phyloP scores from a whole-genome alignment of 2,888 invertebrate genomes.

The Aelia acuminata region DNA sequence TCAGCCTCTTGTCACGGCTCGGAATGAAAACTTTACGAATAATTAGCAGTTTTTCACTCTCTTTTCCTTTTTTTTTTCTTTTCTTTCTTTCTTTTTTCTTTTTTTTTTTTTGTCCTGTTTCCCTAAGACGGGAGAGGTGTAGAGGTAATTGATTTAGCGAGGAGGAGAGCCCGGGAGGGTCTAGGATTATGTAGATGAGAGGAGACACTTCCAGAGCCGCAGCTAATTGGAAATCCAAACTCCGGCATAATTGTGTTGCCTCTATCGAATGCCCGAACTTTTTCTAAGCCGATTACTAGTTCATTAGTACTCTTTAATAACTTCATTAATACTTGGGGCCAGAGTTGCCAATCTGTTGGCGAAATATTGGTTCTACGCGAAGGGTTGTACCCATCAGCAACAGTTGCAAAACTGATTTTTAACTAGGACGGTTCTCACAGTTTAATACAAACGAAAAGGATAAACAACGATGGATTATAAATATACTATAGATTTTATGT shows the following conservation, averaged over 20 bases:
- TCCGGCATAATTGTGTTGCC: constrained; percentile 55
- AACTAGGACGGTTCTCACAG: neutral
- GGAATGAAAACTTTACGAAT: constrained; percentile 61
- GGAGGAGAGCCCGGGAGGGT: constrained; percentile 4
- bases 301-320: constrained; percentile 51
- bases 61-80: neutral
- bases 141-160: constrained; percentile 43
- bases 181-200: constrained; percentile 56
- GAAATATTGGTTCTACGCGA: constrained; percentile 27
- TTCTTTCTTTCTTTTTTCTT: neutral
- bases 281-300: constrained; percentile 51
- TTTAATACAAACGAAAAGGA: no score
- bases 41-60: constrained; percentile 57
- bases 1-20: constrained; percentile 43
- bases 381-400: neutral
- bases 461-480: no score
- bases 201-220: constrained; percentile 40
- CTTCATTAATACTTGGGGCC: constrained; percentile 34
- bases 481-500: no score
- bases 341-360: constrained; percentile 8
- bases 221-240: constrained; percentile 58
- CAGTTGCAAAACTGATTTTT: neutral
- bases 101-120: neutral
- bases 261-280: constrained; percentile 11
- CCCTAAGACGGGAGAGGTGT: constrained; percentile 35